These are phyloP conservation scores for Gorilla gorilla DNA, from an alignment of 2,113 vertebrate species.

Conservation along the genomic window DNA sequence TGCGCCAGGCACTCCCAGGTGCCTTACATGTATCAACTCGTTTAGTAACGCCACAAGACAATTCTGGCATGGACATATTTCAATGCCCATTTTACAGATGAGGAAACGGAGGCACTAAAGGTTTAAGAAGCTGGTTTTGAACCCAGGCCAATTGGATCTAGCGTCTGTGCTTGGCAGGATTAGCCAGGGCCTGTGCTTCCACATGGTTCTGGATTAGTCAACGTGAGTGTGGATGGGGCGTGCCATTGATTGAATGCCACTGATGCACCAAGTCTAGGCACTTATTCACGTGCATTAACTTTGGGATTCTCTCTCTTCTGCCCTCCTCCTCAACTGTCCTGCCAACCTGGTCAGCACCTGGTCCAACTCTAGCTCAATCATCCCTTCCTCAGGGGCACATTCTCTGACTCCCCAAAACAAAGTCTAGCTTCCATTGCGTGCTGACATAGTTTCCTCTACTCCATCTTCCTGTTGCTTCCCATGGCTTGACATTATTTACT, in stretches of 20 bases:
- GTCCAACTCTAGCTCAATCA: not conserved
- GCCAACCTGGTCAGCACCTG: not conserved
- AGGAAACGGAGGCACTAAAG: not conserved
- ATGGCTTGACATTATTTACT: not conserved
- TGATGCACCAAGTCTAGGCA: accelerated
- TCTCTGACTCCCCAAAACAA: not conserved
- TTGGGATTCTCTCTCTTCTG: not conserved
- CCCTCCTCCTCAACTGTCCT: not conserved
- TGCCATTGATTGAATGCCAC: not conserved
- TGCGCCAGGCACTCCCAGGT: no score
- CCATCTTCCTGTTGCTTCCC: not conserved
- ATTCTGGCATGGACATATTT: not conserved
- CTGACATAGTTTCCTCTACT: not conserved
- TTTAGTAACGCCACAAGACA: not conserved
- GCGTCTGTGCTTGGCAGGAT: not conserved
- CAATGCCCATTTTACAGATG: not conserved
- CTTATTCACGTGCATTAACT: not conserved
- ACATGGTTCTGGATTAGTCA: not conserved
- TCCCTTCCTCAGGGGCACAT: not conserved
- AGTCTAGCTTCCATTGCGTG: not conserved
- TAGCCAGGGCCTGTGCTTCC: not conserved
- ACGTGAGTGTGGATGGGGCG: accelerated
- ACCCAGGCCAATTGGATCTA: not conserved
- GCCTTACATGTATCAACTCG: not conserved
- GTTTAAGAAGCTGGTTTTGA: not conserved